Conservation (phyloP, 2,797 vertebrate species). For the Iguana delicatissima region DNA sequence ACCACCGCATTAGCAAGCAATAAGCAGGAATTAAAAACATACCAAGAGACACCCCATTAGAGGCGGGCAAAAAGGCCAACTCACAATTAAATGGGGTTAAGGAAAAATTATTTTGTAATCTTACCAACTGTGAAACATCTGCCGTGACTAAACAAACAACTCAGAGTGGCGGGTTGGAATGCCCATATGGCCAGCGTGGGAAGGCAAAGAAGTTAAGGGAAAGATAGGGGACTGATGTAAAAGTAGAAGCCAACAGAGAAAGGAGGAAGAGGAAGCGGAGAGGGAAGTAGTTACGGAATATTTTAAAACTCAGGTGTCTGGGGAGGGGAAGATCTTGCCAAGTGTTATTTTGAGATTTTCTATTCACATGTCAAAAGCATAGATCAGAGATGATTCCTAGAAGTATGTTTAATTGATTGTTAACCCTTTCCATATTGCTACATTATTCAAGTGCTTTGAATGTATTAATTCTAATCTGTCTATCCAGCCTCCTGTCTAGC, state of each 20-base stretch:
- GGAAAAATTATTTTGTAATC: constrained; percentile 26
- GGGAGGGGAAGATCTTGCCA: not conserved
- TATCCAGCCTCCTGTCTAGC: not conserved
- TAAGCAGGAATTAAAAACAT: constrained; percentile 44
- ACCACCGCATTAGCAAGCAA: constrained; percentile 25
- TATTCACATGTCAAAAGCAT: not conserved
- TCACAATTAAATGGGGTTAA: constrained; percentile 47
- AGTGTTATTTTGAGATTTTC: not conserved
- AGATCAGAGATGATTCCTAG: not conserved
- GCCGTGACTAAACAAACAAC: constrained; percentile 15
- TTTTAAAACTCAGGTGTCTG: not conserved
- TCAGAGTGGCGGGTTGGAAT: not conserved
- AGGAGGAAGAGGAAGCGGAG: not conserved
- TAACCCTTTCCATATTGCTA: constrained; percentile 1
- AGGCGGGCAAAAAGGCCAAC: constrained; percentile 6
- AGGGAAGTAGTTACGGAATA: not conserved
- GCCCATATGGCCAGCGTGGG: constrained; percentile 4
- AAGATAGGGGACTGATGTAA: not conserved
- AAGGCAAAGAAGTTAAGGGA: not conserved
- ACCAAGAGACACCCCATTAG: constrained; percentile 43
- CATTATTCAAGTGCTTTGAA: not conserved
- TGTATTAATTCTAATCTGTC: not conserved
- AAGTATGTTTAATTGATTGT: constrained; percentile 1
- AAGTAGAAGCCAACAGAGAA: not conserved
- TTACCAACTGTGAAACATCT: constrained; percentile 48